Evolutionary conservation across 2,113 vertebrate species (phyloP), one percentile per base, ranked within the genome.

Genomic region (Porphyrio hochstetteri): DNA sequence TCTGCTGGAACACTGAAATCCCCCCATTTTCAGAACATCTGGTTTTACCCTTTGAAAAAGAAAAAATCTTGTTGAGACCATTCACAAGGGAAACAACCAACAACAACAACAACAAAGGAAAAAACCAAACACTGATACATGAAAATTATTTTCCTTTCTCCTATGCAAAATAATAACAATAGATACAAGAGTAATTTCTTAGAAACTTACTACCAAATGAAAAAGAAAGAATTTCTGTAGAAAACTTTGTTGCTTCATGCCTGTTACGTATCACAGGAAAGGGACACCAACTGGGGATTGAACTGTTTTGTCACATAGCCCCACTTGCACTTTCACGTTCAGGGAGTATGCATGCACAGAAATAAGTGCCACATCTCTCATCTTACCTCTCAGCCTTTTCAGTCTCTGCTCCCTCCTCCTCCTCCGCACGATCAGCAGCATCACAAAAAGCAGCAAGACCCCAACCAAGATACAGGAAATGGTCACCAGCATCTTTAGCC

Each of bases 401-500:
- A 99, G 98, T 76, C 99, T 98, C 97, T 99, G 99, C 92, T 99
- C 99, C 93, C 99, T 98, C 91, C 99, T 96, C 86, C 99, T 98
- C 86, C 99, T 98, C 96, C 99, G 98, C 72, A 99, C 98, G 20
- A 99, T 97, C 97, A 99, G 98, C 29, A 99, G 98, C 96, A 99
- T 98, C 76, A 99, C 99, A 46, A 99, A 99, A 59, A 99, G 99
- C 96, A 99, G 97, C 28, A 99, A 97, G 59, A 98, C 98, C 12
- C 99, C 99, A 74, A 99, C 98, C 92, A 99, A 96, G 96, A 99
- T 98, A 59, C 99, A 99, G 92, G 99, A 99, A 96, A 99, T 98
- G 95, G 99, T 99, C 97, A 99, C 99, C 98, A 99, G 98, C 99
- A 99, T 99, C 98, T 99, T 99, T 68, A 99, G 98, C 29, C 99